Percentiles rank a stretch among this genome's conserved stretches.
Conservation (phyloP, 2,113 vertebrate species). For the Lasiurus cinereus region DNA sequence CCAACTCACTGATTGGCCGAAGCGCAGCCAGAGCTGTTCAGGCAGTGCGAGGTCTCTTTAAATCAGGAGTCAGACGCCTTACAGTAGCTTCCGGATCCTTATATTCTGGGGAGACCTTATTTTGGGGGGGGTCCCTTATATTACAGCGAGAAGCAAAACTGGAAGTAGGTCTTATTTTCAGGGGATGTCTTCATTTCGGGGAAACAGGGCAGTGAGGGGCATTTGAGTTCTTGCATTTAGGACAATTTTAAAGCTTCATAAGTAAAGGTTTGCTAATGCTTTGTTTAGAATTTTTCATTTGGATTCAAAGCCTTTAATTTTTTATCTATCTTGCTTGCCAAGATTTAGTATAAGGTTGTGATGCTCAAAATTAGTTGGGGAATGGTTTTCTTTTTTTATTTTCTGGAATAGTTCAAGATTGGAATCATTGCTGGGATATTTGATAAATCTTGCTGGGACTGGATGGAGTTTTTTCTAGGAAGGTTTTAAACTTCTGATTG, state of each 20-base stretch:
- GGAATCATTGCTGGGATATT: not conserved
- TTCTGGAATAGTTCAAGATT: not conserved
- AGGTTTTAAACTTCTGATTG: not conserved
- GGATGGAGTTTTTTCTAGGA: slow-evolving; percentile 1
- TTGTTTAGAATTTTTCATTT: slow-evolving; percentile 26
- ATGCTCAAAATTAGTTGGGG: not conserved
- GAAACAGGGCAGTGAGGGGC: not conserved
- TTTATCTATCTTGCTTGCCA: not conserved
- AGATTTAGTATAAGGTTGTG: slow-evolving; percentile 10
- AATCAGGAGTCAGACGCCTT: too few relatives aligned
- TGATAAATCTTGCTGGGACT: not conserved
- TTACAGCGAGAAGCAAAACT: too few relatives aligned
- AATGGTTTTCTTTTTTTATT: slow-evolving; percentile 21
- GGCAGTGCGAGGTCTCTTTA: too few relatives aligned
- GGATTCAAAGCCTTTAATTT: not conserved
- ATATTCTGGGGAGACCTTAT: too few relatives aligned
- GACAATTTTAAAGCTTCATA: not conserved
- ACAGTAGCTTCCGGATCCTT: too few relatives aligned
- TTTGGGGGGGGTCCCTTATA: too few relatives aligned
- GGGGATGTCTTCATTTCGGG: too few relatives aligned
- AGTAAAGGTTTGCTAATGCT: slow-evolving; percentile 33
- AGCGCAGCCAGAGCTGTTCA: too few relatives aligned
- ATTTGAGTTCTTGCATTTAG: slow-evolving; percentile 11
- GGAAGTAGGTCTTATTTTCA: too few relatives aligned
- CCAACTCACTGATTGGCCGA: too few relatives aligned